These are phyloP conservation scores for Chanos chanos DNA, from an alignment of 2,797 vertebrate genomes.

Conservation along the genomic window DNA sequence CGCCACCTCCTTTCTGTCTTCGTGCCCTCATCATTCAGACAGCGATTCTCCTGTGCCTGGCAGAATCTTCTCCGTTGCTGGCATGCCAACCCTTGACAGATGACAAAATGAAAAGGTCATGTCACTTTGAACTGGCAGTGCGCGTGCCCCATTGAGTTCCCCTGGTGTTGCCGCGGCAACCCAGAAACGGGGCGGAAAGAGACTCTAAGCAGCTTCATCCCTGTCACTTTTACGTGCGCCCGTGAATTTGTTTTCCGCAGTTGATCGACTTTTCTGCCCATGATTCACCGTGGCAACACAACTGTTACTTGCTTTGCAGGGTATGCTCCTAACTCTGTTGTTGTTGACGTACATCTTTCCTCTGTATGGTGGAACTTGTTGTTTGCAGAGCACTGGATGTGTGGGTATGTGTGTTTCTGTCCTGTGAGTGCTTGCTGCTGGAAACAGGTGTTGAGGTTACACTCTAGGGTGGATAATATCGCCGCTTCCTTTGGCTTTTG, in stretches of 20 bases:
- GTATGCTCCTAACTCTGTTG: no score
- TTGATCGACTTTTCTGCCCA: no score
- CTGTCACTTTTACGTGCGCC: constrained; percentile 75
- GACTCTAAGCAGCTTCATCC: constrained; percentile 59
- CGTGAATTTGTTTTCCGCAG: constrained; percentile 65
- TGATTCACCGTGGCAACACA: no score
- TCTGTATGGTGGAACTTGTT: no score
- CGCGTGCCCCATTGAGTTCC: constrained; percentile 96
- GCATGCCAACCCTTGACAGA: constrained; percentile 87
- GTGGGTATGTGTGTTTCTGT: no score
- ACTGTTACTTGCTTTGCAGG: no score
- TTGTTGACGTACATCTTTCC: no score
- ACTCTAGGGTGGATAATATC: no score
- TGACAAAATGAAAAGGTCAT: constrained; percentile 98
- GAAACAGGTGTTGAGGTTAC: no score
- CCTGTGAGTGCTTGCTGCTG: no score
- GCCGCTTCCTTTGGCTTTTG: no score
- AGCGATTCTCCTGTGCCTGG: constrained; percentile 54
- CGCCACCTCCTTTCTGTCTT: constrained; percentile 38
- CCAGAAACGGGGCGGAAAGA: constrained; percentile 70
- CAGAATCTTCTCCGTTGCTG: constrained; percentile 63
- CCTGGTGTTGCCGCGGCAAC: constrained; percentile 59
- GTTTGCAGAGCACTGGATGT: no score
- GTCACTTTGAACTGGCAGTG: constrained; percentile 96
- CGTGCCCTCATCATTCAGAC: constrained; percentile 27